These are phyloP conservation scores for Sebastes hopkinsi DNA, from an alignment of 2,797 vertebrate species.

Conservation along the genomic window DNA sequence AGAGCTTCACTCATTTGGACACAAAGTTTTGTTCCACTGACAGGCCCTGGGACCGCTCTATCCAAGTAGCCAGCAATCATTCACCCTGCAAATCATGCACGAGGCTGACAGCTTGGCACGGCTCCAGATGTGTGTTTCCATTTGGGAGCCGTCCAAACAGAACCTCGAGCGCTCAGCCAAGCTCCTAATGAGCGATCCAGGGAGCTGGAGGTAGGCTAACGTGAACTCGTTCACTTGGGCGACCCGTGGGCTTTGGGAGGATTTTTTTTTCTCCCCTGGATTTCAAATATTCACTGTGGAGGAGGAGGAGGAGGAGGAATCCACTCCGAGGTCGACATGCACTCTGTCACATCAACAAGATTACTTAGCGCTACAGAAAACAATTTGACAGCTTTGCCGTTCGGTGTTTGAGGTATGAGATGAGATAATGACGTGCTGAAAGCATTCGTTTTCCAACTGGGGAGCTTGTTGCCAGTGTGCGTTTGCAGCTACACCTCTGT, in stretches of 20 bases:
- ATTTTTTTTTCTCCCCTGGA: background rate
- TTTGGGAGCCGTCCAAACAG: constrained; percentile 80
- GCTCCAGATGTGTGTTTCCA: constrained; percentile 77
- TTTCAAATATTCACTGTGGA: constrained; percentile 43
- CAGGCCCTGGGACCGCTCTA: constrained; percentile 18
- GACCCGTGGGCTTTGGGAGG: constrained; percentile 32
- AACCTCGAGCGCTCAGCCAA: constrained; percentile 70
- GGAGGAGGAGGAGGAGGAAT: constrained; percentile 26
- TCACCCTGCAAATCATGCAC: constrained; percentile 69
- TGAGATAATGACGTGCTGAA: constrained; percentile 40
- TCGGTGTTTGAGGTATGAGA: constrained; percentile 25
- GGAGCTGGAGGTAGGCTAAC: constrained; percentile 52
- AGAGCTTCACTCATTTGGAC: constrained; percentile 58
- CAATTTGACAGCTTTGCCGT: constrained; percentile 36
- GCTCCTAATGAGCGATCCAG: constrained; percentile 73
- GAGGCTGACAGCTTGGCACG: constrained; percentile 68
- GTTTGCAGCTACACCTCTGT: constrained; percentile 11
- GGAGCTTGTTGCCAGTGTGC: constrained; percentile 1
- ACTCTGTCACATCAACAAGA: constrained; percentile 30
- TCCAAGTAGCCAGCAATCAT: constrained; percentile 55
- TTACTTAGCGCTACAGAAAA: constrained; percentile 22
- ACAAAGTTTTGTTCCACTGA: constrained; percentile 41
- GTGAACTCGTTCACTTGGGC: constrained; percentile 70
- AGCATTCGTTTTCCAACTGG: background rate
- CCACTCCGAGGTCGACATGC: constrained; percentile 26